Evolutionary conservation across 2,113 vertebrate species (phyloP), one percentile per base, ranked within the genome.

Genomic region (Crypturellus undulatus): DNA sequence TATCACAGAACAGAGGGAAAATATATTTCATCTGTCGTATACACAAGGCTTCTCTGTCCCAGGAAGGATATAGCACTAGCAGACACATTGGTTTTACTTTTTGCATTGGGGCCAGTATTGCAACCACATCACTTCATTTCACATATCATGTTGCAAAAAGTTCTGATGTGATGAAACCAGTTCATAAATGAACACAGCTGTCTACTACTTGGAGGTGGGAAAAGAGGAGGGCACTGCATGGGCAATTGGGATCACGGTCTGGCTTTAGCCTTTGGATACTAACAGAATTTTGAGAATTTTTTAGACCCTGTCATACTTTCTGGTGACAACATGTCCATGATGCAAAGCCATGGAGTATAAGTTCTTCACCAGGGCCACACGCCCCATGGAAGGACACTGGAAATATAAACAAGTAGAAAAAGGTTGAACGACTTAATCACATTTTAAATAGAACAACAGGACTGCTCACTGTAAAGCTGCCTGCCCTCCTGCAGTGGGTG

Each of bases 391-490:
- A 42, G 10, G 20, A 42, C 30, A n/a, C 21, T 6, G 10, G 18
- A 62, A 60, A 17, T 1, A 7, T 10, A 75, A 24, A 20, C 15
- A 65, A 14, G 6, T 0, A 49, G 11, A 51, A 7, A 54, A 45
- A 10, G 2, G 19, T 45, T 68, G 11, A 36, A 12, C 2, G 5
- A 20, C 5, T 38, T 30, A 42, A 30, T n/a, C 0, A 1, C 4
- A 19, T 6, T 40, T 69, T 5, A 47, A 3, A 70, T 10, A 20
- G 47, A 22, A 49, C 19, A 9, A 36, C 9, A n/a, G 32, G 21
- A 36, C 9, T n/a, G 22, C 68, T 18, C n/a, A 10, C 16, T 18
- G 18, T 32, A 32, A 56, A 56, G 54, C n/a, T 17, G 5, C 17
- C 32, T 16, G 34, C 30, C 24, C 10, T 24, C 43, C n/a, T 32